Percentiles rank a stretch among this genome's conserved stretches.
phyloP scores from a whole-genome alignment of 2,888 invertebrate genomes.

The Leucoptera coffeella region DNA sequence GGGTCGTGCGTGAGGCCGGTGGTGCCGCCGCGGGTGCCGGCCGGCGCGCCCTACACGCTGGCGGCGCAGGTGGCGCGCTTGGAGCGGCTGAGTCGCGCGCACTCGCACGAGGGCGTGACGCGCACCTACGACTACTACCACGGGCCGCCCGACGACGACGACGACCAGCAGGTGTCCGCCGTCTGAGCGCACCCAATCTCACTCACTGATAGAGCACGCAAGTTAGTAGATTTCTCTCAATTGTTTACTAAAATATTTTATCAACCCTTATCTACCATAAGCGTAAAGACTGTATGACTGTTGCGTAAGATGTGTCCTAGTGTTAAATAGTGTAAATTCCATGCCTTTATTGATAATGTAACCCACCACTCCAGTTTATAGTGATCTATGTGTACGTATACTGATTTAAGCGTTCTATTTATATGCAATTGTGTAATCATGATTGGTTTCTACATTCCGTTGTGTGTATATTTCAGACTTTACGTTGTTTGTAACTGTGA shows the following conservation, averaged over 20 bases:
- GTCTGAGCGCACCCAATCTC: slow-evolving; percentile 36
- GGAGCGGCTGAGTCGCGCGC: slow-evolving; percentile 75
- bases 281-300: slow-evolving; percentile 53
- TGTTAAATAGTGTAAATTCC: slow-evolving; percentile 46
- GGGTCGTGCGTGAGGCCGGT: slow-evolving; percentile 72
- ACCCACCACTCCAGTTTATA: slow-evolving; percentile 52
- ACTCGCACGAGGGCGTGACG: slow-evolving; percentile 82
- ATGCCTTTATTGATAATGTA: slow-evolving; percentile 36
- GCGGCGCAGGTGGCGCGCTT: slow-evolving; percentile 82
- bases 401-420: slow-evolving; percentile 26
- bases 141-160: slow-evolving; percentile 42
- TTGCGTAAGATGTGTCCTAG: slow-evolving; percentile 37
- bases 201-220: slow-evolving; percentile 44
- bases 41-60: slow-evolving; percentile 76
- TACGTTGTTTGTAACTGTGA: slow-evolving; percentile 41
- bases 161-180: slow-evolving; percentile 48
- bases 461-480: slow-evolving; percentile 38
- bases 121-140: slow-evolving; percentile 66
- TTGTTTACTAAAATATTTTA: slow-evolving; percentile 19
- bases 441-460: slow-evolving; percentile 49
- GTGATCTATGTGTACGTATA: slow-evolving; percentile 42
- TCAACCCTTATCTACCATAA: slow-evolving; percentile 46
- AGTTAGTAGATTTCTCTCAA: slow-evolving; percentile 29
- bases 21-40: slow-evolving; percentile 62
- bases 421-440: slow-evolving; percentile 15